A percentile compares a stretch with the other conserved stretches of the same genome.
Evolutionary conservation across 2,888 invertebrate species (phyloP).

Genomic region (Adelphocoris suturalis): DNA sequence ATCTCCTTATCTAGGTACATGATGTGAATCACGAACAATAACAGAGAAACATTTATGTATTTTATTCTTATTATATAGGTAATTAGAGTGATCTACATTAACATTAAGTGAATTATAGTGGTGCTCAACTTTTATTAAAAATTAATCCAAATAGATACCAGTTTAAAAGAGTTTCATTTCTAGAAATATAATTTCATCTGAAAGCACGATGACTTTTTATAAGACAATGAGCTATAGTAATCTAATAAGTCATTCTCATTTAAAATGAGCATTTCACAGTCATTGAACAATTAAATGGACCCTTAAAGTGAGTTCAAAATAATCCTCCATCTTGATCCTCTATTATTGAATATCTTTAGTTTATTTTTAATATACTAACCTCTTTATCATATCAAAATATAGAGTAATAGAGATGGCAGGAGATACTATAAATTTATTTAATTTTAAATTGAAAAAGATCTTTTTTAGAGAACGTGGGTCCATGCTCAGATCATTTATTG

Average conservation of each 20-base stretch:
- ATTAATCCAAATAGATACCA: constrained; percentile 54
- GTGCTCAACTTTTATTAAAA: constrained; percentile 57
- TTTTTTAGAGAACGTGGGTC: not conserved
- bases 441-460: not conserved
- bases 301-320: constrained; percentile 65
- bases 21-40: not conserved
- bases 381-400: constrained; percentile 64
- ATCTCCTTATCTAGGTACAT: constrained; percentile 3
- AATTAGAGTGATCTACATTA: constrained; percentile 49
- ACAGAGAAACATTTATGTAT: constrained; percentile 58
- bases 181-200: constrained; percentile 69
- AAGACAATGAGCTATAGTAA: constrained; percentile 59
- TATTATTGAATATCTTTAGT: constrained; percentile 48
- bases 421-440: constrained; percentile 35
- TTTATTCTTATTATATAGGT: constrained; percentile 38
- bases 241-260: constrained; percentile 66
- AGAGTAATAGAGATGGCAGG: constrained; percentile 60
- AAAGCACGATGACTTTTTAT: constrained; percentile 62
- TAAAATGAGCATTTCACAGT: constrained; percentile 66
- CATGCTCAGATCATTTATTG: not conserved
- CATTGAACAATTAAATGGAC: constrained; percentile 68
- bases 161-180: constrained; percentile 51
- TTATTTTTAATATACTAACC: constrained; percentile 49
- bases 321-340: constrained; percentile 62
- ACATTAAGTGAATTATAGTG: constrained; percentile 62